phyloP scores from a whole-genome alignment of 1,140 invertebrate genomes.

The Mizuhopecten yessoensis region DNA sequence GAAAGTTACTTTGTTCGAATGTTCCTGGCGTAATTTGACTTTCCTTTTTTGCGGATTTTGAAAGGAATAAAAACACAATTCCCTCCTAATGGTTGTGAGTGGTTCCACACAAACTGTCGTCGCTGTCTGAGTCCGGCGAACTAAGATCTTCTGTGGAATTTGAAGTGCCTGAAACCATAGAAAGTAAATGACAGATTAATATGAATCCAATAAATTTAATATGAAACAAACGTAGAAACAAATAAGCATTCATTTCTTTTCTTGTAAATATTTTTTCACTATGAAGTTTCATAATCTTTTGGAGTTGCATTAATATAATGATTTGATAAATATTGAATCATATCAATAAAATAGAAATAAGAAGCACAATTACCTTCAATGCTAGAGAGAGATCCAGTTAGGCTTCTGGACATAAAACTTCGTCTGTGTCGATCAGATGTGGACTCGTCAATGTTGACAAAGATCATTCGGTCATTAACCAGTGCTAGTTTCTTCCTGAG shows the following conservation, averaged over 20 bases:
- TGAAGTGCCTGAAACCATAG: constrained; percentile 24
- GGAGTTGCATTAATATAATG: neutral
- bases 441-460: constrained; percentile 14
- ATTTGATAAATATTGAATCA: neutral
- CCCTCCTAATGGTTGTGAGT: neutral
- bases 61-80: neutral
- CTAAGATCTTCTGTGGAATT: constrained; percentile 52
- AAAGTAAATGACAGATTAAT: neutral
- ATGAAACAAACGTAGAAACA: no score
- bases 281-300: neutral
- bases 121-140: constrained; percentile 11
- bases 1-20: no score
- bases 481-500: neutral
- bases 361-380: constrained; percentile 42
- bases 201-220: neutral
- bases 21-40: no score
- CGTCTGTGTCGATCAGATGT: neutral
- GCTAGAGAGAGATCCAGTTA: constrained; percentile 40
- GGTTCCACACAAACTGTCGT: constrained; percentile 42
- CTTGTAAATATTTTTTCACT: no score
- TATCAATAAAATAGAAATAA: neutral
- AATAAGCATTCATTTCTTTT: no score
- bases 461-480: neutral
- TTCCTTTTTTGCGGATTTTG: neutral
- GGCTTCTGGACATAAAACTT: neutral